phyloP scores from a whole-genome alignment of 2,113 vertebrate genomes.

The Xiphias gladius region DNA sequence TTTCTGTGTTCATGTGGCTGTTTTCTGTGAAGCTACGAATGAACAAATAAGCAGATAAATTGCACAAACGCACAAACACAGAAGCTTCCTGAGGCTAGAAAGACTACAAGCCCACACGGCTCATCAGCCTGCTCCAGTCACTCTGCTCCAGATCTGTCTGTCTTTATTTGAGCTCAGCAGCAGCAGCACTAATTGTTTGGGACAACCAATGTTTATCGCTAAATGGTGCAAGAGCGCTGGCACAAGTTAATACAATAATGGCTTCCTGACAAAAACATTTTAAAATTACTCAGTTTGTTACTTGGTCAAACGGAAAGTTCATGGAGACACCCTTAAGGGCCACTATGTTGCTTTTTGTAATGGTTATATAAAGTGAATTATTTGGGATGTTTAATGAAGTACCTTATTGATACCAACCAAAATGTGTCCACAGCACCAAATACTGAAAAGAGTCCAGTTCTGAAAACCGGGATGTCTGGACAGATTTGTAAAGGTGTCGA shows the following conservation, averaged over 20 bases:
- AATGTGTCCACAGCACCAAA: too few species aligned
- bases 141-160: conserved; percentile 71
- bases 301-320: not conserved
- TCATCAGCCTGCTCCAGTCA: conserved; percentile 52
- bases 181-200: conserved; percentile 57
- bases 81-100: conserved; percentile 50
- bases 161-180: conserved; percentile 49
- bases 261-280: conserved; percentile 13
- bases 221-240: conserved; percentile 46
- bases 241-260: conserved; percentile 40
- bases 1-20: not conserved
- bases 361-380: not conserved
- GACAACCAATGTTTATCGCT: conserved; percentile 61
- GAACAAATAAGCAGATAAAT: conserved; percentile 52
- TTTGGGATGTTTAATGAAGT: not conserved
- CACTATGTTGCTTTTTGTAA: not conserved
- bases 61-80: conserved; percentile 19
- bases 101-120: conserved; percentile 42
- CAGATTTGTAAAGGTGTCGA: too few species aligned
- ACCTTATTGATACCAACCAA: too few species aligned
- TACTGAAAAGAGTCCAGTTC: not conserved
- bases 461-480: too few species aligned
- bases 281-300: not conserved
- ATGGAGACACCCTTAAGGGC: not conserved
- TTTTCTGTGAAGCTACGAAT: conserved; percentile 23